Evolutionary conservation across 2,888 invertebrate species (phyloP), one percentile per base, ranked within the genome.

Genomic region (Entomobrya proxima): DNA sequence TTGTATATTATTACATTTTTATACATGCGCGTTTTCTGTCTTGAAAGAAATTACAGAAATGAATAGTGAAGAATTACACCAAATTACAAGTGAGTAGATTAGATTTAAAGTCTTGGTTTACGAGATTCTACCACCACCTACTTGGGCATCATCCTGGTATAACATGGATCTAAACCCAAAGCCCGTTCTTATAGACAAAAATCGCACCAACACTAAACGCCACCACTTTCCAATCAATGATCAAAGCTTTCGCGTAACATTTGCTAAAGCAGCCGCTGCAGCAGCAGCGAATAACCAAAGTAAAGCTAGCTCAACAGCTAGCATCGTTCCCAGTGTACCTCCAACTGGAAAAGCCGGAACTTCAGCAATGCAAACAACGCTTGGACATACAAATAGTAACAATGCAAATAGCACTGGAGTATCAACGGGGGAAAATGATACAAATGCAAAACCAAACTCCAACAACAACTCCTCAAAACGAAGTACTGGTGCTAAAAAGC

Each of bases 51-150:
- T n/a, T n/a, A n/a, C n/a, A n/a, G n/a, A n/a, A n/a, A n/a, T n/a
- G n/a, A n/a, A n/a, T n/a, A n/a, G n/a, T n/a, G n/a, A n/a, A n/a
- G n/a, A n/a, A n/a, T n/a, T n/a, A n/a, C n/a, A 15, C 78, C 24
- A 79, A 79, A 79, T 79, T 79, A 13, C n/a, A 32, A 79, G 78
- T 79, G 67, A 44, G 9, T 78, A 47, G 30, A 15, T 75, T 15
- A 55, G 18, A 55, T 4, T 55, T n/a, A n/a, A n/a, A n/a, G n/a
- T n/a, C n/a, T n/a, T 55, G 3, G 13, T 40, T 18, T 47, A 18
- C 47, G 18, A 47, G 47, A 18, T 47, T 24, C 30, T 7, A 58
- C 58, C 3, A 58, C 15, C 30, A 24, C 4, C 7, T n/a, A n/a
- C n/a, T n/a, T n/a, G n/a, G n/a, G n/a, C n/a, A n/a, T n/a, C n/a